Evolutionary conservation across 2,888 invertebrate species (phyloP).

Genomic region (Ectemnius continuus): DNA sequence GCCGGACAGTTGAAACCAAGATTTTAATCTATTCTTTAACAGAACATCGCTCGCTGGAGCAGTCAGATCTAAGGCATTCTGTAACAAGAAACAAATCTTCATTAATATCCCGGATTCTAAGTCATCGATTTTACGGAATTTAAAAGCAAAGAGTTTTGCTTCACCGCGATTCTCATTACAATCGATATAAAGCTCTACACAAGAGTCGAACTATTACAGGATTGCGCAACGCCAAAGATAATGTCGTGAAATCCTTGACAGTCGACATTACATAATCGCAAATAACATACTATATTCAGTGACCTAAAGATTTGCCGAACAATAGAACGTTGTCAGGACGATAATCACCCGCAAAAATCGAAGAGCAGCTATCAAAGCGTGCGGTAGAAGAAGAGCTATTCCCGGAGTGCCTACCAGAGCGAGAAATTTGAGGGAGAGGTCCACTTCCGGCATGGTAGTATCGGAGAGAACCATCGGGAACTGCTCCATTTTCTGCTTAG

Average conservation of each 20-base stretch:
- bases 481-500: constrained; percentile 66
- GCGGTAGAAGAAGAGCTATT: not conserved
- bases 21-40: constrained; percentile 83
- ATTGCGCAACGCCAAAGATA: constrained; percentile 4
- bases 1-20: constrained; percentile 95
- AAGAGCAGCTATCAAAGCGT: not conserved
- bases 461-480: constrained; percentile 72
- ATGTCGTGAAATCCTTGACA: constrained; percentile 10
- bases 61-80: constrained; percentile 95
- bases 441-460: constrained; percentile 70
- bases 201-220: not conserved
- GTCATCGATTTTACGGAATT: not conserved
- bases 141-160: not conserved
- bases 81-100: constrained; percentile 52
- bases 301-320: too few species aligned
- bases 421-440: constrained; percentile 73
- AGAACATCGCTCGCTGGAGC: constrained; percentile 94
- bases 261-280: not conserved
- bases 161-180: not conserved
- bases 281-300: too few species aligned
- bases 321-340: not conserved
- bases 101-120: not conserved
- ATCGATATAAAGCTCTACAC: not conserved
- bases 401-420: constrained; percentile 72
- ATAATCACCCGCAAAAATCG: not conserved